Base-by-base conservation (phyloP, 2,888 invertebrate species). In the Epirrhoe tristata region DNA sequence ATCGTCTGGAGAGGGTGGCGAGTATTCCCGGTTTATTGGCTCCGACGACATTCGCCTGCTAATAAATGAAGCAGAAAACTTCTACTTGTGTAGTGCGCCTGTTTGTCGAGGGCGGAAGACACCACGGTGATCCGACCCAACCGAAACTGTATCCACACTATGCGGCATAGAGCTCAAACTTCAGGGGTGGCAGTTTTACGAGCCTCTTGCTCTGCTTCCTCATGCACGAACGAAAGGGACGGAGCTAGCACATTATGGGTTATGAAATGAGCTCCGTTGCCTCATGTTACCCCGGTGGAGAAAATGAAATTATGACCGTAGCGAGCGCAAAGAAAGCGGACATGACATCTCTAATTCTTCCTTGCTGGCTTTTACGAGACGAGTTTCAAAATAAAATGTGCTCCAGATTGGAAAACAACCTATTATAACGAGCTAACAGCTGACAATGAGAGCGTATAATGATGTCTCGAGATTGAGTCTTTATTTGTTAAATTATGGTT, bases 11-110 rank as follows among this genome's bases (percentile, higher is more conserved):
- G 87, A 87, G 90, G 89, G 89, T 86, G 88, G 86, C 83, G 84
- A 85, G 83, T 77, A 75, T 80, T 81, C 82, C 75, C 87, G 83
- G 84, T 89, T 89, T 91, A 90, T 91, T 90, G 88, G 90, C 88
- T 86, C 77, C 80, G 87, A 87, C 88, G 88, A 88, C 91, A 87
- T 88, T 85, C 86, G 86, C 87, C 81, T 80, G 85, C 88, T 92
- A 90, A 92, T 90, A 92, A 92, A 93, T 91, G 92, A 91, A 93
- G 88, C 90, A 89, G 92, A 91, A 90, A 92, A 91, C 89, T 92
- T 91, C 86, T 84, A 88, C 87, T 82, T 85, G 85, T 83, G 86
- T 85, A 84, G 85, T 84, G 81, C 81, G 82, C 84, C 74, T 86
- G 86, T 89, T 88, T 86, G 86, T 83, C 79, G 83, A 81, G 81